Base-by-base conservation (phyloP, 2,113 vertebrate species). In the Anser brachyrhynchus region DNA sequence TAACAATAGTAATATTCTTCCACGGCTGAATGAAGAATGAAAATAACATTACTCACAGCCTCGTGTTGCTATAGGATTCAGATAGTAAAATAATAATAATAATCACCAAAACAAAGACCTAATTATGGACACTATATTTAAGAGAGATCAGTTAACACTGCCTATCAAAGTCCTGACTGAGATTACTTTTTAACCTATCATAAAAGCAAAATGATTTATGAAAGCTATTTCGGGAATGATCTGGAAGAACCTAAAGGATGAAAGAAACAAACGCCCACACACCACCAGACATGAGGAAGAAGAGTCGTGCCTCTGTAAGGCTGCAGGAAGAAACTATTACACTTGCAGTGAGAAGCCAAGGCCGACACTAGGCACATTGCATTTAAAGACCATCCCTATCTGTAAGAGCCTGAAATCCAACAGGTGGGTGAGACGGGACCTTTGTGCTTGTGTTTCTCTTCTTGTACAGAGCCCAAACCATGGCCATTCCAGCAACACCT, bases 271-370 rank as follows among this genome's bases (percentile, higher is more conserved):
- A 73, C 23, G 9, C 28, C 28, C 49, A 39, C 25, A 29, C 1
- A 3, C 39, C 26, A 29, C 19, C 8, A 8, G 31, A 51, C 0
- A 0, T 35, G n/a, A 25, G 44, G 52, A 65, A 79, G 61, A 15
- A 67, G 33, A 78, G 22, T 78, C 61, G 7, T 11, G 8, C 2
- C 9, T 51, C 21, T 31, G 46, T 37, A 67, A 82, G 37, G 9
- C 10, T 55, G 9, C 8, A 15, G 7, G n/a, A 20, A 35, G 19
- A 31, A 67, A 87, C 37, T 22, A 58, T 0, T 25, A 10, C 6
- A 6, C 51, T 62, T 67, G 35, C 17, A 31, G 58, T 57, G 23
- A 85, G 75, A 82, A 61, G 13, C 66, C 54, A 33, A 65, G 49
- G 35, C 20, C 86, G 74, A 74, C 46, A 28, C 43, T 37, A 5